Base-by-base conservation (phyloP, 2,113 vertebrate genomes). In the Mixornis gularis region DNA sequence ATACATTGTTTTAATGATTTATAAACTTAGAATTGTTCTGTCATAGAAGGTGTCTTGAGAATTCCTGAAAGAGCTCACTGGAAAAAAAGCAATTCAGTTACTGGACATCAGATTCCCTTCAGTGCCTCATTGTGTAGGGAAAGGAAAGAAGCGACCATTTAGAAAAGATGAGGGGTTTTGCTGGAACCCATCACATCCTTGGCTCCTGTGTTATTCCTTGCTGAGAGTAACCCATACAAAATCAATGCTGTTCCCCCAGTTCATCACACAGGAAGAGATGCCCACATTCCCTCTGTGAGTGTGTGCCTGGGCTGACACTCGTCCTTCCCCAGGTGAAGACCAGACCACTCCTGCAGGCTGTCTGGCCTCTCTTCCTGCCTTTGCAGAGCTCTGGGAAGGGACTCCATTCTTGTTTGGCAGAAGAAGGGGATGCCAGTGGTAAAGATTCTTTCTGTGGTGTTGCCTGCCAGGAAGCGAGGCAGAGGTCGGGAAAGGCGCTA, bases 381-480 rank as follows among this genome's bases (percentile, higher is more conserved):
- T 36, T 71, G 53, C 44, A 79, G 73, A 71, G 62, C 69, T 81
- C 51, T 91, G 89, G 76, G 84, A 89, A 88, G 84, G 65, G 64
- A 58, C 25, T 55, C 59, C 17, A 21, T 62, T 79, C 83, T 90
- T 62, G 46, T 65, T 72, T 91, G 92, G 89, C 0, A 38, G 74
- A 94, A 95, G 89, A 63, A 82, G 74, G 43, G 59, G 63, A 92
- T 93, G 93, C 80, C 90, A 87, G 94, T 93, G 92, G 92, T 91
- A 82, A 82, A 72, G 89, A 87, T 92, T 91, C 66, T 82, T 93
- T 89, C 85, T 94, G 92, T 87, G 94, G 87, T 34, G 66, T 10
- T 92, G 84, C 79, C 87, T 92, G 91, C 94, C 95, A 91, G 94
- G 95, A 95, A 96, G 76, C 38, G 6, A 91, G 87, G 89, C 94